Evolutionary conservation across 2,888 invertebrate genomes (phyloP), one percentile per base, ranked within the genome.

Genomic region (Papilio elwesi): DNA sequence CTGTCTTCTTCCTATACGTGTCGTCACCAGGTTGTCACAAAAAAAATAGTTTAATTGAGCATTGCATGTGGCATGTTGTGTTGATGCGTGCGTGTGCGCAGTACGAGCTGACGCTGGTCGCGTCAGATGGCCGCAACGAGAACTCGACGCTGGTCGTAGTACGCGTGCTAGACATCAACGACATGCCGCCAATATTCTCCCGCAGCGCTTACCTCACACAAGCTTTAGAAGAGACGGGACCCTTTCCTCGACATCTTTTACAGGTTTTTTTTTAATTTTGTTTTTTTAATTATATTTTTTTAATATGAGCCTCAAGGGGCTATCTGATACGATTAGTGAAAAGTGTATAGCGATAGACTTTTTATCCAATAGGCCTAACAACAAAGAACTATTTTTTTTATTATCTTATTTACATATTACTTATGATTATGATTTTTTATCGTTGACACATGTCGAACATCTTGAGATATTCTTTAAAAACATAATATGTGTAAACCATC

Each of bases 101-200:
- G 97, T 97, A 97, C 94, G 97, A 97, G 93, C 95, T 97, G 94
- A 97, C 97, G 89, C 95, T 97, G 95, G 97, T 98, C 87, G 97
- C 97, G 76, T 97, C 98, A 78, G 97, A 97, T 94, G 97, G 97
- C 87, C 95, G 97, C 90, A 97, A 97, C 95, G 98, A 98, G 93
- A 97, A 97, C 94, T 96, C 95, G 82, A 98, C 98, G 80, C 96
- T 95, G 75, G 97, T 98, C 80, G 95, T 97, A 83, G 96, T 98
- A 82, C 95, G 96, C 86, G 95, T 98, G 80, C 95, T 96, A 81
- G 98, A 98, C 91, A 97, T 97, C 85, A 98, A 98, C 94, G 98
- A 98, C 92, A 95, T 98, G 83, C 97, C 98, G 70, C 98, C 98
- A 48, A 95, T 95, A 80, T 97, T 97, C 91, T 95, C 96, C 77